Evolutionary conservation across 2,888 invertebrate genomes (phyloP), one percentile per base, ranked within the genome.

Genomic region (Synanthedon myopaeformis): DNA sequence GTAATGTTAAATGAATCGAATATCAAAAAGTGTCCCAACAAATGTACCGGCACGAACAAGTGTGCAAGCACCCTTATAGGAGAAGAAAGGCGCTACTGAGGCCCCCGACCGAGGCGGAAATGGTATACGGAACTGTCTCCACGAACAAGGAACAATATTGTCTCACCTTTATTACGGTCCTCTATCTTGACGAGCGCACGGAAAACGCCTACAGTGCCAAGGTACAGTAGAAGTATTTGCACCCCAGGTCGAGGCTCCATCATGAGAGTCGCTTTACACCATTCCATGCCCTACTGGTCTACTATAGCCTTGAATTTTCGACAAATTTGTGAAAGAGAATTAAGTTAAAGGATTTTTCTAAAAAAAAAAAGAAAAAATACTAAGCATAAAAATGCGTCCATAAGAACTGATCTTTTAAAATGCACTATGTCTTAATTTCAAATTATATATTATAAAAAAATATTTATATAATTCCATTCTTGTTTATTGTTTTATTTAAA

Each of bases 191-290:
- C 61, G 55, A 82, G 54, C 13, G 76, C 82, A 49, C 77, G 71
- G 60, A 72, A 83, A 51, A 76, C 79, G 12, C 77, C 81, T 11
- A 76, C 76, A 5, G 72, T 76, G 41, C 68, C 70, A 5, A 59
- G 67, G 60, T 70, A 71, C 35, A 82, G 53, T 55, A 82, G 65
- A 54, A 82, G 55, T 49, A 82, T 73, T 61, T 72, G 68, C 42
- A 77, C 63, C 4, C 77, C 80, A 12, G 72, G 72, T 54, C 77
- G 69, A 6, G 83, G 80, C 58, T 76, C 72, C 83, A 84, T 82
- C 58, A 82, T 61, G 49, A 82, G 57, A 19, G 70, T 65, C 3
- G 77, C 74, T 49, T 70, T 75, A 42, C 72, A 64, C 82, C 82
- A 84, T 53, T 80, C 74, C 49, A 78, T 53, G 0, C 59, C 61